Base-by-base conservation (phyloP, 2,113 vertebrate species). In the Toxotes chatareus region DNA sequence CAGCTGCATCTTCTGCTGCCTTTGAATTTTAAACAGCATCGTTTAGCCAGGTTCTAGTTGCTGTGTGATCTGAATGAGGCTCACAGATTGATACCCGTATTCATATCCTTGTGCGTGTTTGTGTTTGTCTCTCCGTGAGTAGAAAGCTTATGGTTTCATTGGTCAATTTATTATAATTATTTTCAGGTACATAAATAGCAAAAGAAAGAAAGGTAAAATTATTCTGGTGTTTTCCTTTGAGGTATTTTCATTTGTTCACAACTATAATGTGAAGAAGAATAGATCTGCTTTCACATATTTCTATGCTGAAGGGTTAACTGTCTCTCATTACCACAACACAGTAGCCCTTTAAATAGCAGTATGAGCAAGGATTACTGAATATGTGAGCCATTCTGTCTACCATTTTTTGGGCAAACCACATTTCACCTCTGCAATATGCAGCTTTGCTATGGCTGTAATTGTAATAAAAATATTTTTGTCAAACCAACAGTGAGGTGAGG, bases 141-240 rank as follows among this genome's bases (percentile, higher is more conserved):
- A 23, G 53, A 21, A 46, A 36, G 14, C 36, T 5, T 23, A 61
- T 17, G 31, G 27, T 12, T 32, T 21, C 40, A 17, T 31, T 47
- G 36, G 16, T 51, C 13, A 32, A 31, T n/a, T 42, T 62, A 16
- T 2, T 9, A 21, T 23, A 55, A 16, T 2, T 9, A 21, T 23
- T 32, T 59, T 44, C 7, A 34, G 36, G 27, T 44, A 8, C 4
- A 57, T 70, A 31, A 40, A 70, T 46, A 8, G 9, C 23, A 53
- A 53, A 74, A 10, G 0, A 6, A 64, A 70, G 79, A 87, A 44
- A 88, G 34, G 21, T 12, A 34, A 40, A 68, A 66, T 55, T 42
- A 42, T 12, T 5, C 34, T 34, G 7, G 11, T 42, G 11, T 42
- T 49, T 31, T 64, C 19, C 17, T 51, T 65, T 3, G 9, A 44